Base-by-base conservation (phyloP, 2,888 invertebrate genomes). In the Zaprionus lineosus region DNA sequence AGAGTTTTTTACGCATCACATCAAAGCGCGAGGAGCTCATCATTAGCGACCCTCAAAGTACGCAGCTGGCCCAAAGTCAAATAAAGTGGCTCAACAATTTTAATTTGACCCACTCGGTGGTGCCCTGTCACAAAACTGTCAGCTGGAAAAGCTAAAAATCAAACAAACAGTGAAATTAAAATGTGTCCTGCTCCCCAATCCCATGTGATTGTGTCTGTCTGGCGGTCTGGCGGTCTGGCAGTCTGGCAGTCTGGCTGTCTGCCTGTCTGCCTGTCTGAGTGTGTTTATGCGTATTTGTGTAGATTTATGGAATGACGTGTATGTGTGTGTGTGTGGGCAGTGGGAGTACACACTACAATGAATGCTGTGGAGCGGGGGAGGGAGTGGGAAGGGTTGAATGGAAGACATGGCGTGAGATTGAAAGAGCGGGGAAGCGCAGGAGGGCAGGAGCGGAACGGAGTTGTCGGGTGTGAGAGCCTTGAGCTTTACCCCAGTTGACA, bases 61-160 rank as follows among this genome's bases (percentile, higher is more conserved):
- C 28, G 41, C 50, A 24, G 37, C 44, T 39, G 39, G 31, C 44
- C 40, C 26, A 60, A 76, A 72, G 72, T 68, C 75, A 76, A 83
- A 76, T 64, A 83, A 71, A 65, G 66, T 52, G 26, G 63, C 62
- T 43, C 37, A 74, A 65, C 70, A 82, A 69, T 77, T 82, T 61
- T 74, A 65, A 82, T 81, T 56, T 68, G 52, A 48, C 36, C 39
- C 43, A 16, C 14, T 16, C 31, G 11, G 5, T 21, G 16, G 15
- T 44, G 55, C 28, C 59, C 40, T 41, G 47, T 50, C 60, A 47
- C 47, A 44, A 34, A 70, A 55, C 78, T 77, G 83, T 77, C 83
- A 84, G 66, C 82, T 76, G 77, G 56, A 56, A 77, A 69, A 84
- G 77, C 84, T 81, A 73, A 84, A 84, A 77, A 77, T 77, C 82